A percentile compares a stretch with the other conserved stretches of the same genome.
Evolutionary conservation across 2,888 invertebrate species (phyloP).

Genomic region (Cheilosia vulpina): DNA sequence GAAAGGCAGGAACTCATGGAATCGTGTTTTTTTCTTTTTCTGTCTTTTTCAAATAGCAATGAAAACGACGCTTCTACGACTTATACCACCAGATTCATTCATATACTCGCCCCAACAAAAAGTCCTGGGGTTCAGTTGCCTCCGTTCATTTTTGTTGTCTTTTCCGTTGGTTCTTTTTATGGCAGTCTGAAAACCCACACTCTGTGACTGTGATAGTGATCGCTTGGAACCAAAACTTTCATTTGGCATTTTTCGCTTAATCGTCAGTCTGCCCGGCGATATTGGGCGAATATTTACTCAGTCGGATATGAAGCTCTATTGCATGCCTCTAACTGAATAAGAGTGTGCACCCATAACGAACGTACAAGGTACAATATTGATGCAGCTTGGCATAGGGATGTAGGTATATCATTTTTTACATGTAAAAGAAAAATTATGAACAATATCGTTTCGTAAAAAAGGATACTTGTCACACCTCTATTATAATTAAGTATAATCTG

Average conservation of each 20-base stretch:
- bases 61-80: constrained; percentile 1
- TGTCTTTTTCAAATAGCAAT: constrained; percentile 8
- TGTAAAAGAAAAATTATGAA: no score
- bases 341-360: not conserved
- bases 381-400: no score
- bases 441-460: not conserved
- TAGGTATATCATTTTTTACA: no score
- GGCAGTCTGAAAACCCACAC: constrained; percentile 5
- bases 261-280: constrained; percentile 41
- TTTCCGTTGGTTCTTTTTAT: constrained; percentile 39
- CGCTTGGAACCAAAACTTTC: constrained; percentile 35
- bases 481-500: not conserved
- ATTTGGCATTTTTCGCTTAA: constrained; percentile 43
- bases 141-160: constrained; percentile 7
- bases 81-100: constrained; percentile 17
- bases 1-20: constrained; percentile 7
- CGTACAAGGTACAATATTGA: no score
- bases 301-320: constrained; percentile 26
- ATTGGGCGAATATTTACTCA: constrained; percentile 40
- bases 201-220: constrained; percentile 16
- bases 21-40: constrained; percentile 5
- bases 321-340: not conserved
- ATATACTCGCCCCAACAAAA: constrained; percentile 35
- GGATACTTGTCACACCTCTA: not conserved
- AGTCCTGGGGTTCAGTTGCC: constrained; percentile 7